phyloP scores from a whole-genome alignment of 2,888 invertebrate genomes.

The Euzetes globulus region DNA sequence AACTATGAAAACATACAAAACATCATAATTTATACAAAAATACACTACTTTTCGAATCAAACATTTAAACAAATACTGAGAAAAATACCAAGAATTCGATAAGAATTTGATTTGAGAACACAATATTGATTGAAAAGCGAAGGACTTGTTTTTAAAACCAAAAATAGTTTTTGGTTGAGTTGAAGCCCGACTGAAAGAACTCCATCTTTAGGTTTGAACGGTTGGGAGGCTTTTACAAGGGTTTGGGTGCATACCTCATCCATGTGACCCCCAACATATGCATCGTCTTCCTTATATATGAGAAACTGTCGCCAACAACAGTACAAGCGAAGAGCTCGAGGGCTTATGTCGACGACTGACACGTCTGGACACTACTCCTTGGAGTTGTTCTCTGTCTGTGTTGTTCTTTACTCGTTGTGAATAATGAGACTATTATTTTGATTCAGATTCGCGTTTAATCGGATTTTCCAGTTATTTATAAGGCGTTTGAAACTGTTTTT shows the following conservation, averaged over 20 bases:
- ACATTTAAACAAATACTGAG: too few species aligned
- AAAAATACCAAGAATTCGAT: too few species aligned
- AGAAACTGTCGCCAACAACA: conserved; percentile 54
- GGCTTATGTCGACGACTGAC: background rate
- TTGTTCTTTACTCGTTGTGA: background rate
- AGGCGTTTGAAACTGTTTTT: background rate
- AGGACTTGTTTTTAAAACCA: too few species aligned
- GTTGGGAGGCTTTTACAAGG: conserved; percentile 87
- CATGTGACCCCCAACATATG: conserved; percentile 98
- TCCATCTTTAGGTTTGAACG: conserved; percentile 56
- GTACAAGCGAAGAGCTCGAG: background rate
- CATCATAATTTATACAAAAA: too few species aligned
- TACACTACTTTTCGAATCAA: too few species aligned
- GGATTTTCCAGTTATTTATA: background rate
- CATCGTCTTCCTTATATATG: conserved; percentile 95
- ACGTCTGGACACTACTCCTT: background rate
- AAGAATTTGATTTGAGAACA: background rate
- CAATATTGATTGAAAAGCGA: too few species aligned
- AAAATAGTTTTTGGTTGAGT: background rate
- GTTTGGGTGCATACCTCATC: conserved; percentile 84
- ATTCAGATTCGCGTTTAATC: too few species aligned
- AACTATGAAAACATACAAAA: background rate
- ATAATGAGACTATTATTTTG: too few species aligned
- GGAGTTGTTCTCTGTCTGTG: background rate
- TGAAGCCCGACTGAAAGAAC: background rate